Percentiles rank a stretch among this genome's conserved stretches.
Conservation (phyloP, 2,113 vertebrate species). For the Pelobates fuscus region DNA sequence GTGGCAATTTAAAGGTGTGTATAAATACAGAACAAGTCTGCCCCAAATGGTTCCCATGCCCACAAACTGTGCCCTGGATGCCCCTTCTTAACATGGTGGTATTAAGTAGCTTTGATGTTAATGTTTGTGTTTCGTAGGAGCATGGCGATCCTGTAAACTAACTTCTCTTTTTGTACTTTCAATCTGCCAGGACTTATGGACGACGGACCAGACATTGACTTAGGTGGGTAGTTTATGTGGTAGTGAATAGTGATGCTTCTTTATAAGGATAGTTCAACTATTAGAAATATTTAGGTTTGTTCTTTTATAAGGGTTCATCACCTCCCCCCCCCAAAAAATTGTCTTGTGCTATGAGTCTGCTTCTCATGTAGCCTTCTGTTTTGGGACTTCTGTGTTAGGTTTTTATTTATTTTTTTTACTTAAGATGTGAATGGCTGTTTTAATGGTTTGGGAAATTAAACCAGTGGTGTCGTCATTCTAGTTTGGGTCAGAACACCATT, state of each 20-base stretch:
- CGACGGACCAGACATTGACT: conserved; percentile 84
- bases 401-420: no score
- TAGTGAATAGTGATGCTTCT: not conserved
- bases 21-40: conserved; percentile 18
- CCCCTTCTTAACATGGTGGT: conserved; percentile 61
- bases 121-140: conserved; percentile 67
- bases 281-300: no score
- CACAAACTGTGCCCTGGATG: conserved; percentile 46
- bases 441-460: no score
- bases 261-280: no score
- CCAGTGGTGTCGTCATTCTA: no score
- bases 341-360: no score
- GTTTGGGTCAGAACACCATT: no score
- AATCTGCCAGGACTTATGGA: conserved; percentile 84
- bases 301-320: no score
- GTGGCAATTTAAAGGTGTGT: conserved; percentile 17
- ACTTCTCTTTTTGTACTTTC: conserved; percentile 65
- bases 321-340: no score
- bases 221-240: conserved; percentile 71
- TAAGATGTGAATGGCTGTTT: no score
- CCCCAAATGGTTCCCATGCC: conserved; percentile 15
- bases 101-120: conserved; percentile 68
- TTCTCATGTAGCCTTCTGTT: no score
- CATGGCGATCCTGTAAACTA: conserved; percentile 58
- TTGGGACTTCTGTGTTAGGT: no score